Conservation (phyloP, 2,888 invertebrate genomes). For the Idaea biselata region DNA sequence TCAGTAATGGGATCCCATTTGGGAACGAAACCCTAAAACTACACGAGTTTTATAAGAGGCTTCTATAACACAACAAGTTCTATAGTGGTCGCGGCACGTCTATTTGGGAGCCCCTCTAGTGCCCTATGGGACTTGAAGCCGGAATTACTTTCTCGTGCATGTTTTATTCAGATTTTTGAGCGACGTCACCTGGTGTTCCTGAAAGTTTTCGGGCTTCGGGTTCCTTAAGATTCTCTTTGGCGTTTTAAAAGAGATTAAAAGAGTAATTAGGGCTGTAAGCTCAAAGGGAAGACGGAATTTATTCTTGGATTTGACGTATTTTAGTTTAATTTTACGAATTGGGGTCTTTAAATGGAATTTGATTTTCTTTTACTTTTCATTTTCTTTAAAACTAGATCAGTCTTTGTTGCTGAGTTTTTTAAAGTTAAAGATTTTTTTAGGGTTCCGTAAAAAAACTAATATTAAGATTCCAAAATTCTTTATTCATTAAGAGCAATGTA, state of each 20-base stretch:
- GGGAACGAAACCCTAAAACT: too few species aligned
- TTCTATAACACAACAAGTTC: not conserved
- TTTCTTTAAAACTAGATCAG: not conserved
- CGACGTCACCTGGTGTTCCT: not conserved
- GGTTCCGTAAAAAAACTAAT: too few species aligned
- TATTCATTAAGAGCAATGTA: too few species aligned
- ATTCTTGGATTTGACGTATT: not conserved
- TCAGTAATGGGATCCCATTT: too few species aligned
- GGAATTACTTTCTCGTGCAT: not conserved
- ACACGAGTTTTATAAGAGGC: too few species aligned
- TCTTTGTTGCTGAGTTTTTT: not conserved
- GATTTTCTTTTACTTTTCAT: not conserved
- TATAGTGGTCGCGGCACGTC: not conserved
- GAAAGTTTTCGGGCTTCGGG: not conserved
- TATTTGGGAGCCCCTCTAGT: not conserved
- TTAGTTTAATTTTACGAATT: not conserved
- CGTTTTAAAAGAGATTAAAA: constrained; percentile 1
- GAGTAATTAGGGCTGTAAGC: not conserved
- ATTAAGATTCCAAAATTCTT: too few species aligned
- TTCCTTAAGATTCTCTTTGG: not conserved
- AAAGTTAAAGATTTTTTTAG: not conserved
- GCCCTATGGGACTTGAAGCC: not conserved
- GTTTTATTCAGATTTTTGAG: not conserved
- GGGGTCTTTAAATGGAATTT: not conserved
- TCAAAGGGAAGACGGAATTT: not conserved